Evolutionary conservation across 1,140 invertebrate genomes (phyloP).

Genomic region (Sitobion miscanthi): DNA sequence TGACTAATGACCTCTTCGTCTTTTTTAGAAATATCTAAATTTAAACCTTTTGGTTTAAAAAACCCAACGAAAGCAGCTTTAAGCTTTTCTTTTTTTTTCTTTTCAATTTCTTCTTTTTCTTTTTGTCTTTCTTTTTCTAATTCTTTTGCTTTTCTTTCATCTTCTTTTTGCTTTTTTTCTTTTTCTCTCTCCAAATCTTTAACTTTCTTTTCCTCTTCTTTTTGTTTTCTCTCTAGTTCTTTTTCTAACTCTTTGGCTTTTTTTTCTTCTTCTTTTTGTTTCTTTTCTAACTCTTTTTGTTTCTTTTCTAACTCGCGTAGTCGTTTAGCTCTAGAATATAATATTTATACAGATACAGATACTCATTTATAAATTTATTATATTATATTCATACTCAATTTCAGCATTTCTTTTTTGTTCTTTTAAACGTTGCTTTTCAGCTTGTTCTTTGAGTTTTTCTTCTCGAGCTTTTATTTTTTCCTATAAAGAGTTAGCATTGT

Average conservation of each 20-base stretch:
- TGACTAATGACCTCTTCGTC: background rate
- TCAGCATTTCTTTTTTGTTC: conserved; percentile 43
- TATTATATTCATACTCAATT: conserved; percentile 25
- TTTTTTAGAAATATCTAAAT: conserved; percentile 15
- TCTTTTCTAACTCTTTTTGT: conserved; percentile 60
- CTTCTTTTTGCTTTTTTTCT: conserved; percentile 49
- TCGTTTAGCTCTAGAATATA: conserved; percentile 55
- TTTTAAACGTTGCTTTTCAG: conserved; percentile 39
- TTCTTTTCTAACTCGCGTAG: conserved; percentile 59
- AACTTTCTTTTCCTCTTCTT: conserved; percentile 62
- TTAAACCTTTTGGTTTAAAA: conserved; percentile 52
- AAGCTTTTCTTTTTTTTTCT: conserved; percentile 51
- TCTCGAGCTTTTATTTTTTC: conserved; percentile 45
- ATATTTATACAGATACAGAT: background rate
- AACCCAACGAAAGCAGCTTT: conserved; percentile 55
- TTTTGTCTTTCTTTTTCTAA: conserved; percentile 44
- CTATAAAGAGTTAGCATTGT: background rate
- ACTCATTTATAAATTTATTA: background rate
- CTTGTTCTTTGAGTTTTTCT: conserved; percentile 42
- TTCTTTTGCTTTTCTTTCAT: conserved; percentile 49
- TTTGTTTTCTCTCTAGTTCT: conserved; percentile 64
- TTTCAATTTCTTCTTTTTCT: conserved; percentile 54
- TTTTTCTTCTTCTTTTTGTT: conserved; percentile 60
- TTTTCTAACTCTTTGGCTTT: conserved; percentile 68
- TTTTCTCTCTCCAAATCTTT: conserved; percentile 51